phyloP scores from a whole-genome alignment of 1,140 invertebrate genomes.

The Periplaneta americana region DNA sequence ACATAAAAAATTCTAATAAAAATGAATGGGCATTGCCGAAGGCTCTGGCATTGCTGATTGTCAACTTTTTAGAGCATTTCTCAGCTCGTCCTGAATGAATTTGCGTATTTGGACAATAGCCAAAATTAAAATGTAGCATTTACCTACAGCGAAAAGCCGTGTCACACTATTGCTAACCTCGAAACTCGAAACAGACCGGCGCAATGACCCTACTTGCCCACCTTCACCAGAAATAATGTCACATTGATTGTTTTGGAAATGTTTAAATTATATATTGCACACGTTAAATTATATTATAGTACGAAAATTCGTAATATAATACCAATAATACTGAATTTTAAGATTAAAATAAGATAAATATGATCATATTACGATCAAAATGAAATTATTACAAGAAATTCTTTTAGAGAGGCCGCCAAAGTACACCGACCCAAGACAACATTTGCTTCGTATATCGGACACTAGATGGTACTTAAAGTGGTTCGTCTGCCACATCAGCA shows the following conservation, averaged over 20 bases:
- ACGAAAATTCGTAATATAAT: no score
- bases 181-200: neutral
- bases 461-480: conserved; percentile 2
- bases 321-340: no score
- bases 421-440: neutral
- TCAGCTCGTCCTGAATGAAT: no score
- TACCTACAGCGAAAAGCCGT: neutral
- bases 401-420: neutral
- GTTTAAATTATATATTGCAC: no score
- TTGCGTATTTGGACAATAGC: neutral
- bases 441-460: neutral
- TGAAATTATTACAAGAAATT: no score
- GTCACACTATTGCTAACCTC: neutral
- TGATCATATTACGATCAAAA: no score
- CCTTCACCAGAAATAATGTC: neutral
- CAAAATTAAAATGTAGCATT: neutral
- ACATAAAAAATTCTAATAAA: no score
- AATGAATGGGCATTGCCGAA: no score
- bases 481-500: conserved; percentile 9
- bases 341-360: no score
- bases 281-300: no score
- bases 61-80: no score
- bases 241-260: neutral
- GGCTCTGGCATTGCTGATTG: no score
- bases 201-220: neutral